A percentile compares a stretch with the other conserved stretches of the same genome.
phyloP scores from a whole-genome alignment of 1,140 invertebrate species.

The Leptopilina clavipes region DNA sequence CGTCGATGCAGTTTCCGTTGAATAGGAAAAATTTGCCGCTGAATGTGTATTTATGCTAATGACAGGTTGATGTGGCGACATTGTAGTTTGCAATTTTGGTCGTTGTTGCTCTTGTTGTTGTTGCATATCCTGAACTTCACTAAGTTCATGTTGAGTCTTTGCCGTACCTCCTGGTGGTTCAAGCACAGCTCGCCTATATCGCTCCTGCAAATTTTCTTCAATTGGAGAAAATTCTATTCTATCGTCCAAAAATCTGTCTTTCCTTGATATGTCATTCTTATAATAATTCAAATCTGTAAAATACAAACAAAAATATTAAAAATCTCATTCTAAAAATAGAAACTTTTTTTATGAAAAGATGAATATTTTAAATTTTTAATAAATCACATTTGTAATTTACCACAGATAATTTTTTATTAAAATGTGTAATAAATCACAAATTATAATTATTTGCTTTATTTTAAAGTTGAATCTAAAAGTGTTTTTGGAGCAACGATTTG shows the following conservation, averaged over 20 bases:
- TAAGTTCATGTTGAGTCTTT: not conserved
- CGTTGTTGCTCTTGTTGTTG: not conserved
- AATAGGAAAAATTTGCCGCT: slow-evolving; percentile 45
- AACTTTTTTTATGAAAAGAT: no score
- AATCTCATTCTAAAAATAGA: not conserved
- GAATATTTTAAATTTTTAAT: no score
- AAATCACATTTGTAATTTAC: no score
- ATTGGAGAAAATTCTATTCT: not conserved
- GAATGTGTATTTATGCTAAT: slow-evolving; percentile 31
- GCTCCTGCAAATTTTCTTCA: not conserved
- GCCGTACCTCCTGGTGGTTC: not conserved
- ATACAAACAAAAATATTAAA: not conserved
- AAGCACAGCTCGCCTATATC: not conserved
- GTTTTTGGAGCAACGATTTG: slow-evolving; percentile 24
- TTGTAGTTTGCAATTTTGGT: slow-evolving; percentile 23
- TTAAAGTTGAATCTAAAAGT: not conserved
- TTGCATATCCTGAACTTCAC: slow-evolving; percentile 31
- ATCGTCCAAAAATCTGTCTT: not conserved
- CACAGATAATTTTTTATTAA: no score
- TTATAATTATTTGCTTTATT: not conserved
- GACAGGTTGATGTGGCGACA: slow-evolving; percentile 32
- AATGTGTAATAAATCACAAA: no score
- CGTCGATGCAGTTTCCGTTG: slow-evolving; percentile 36
- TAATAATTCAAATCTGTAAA: slow-evolving; percentile 6
- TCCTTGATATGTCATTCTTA: slow-evolving; percentile 5